phyloP scores from a whole-genome alignment of 2,888 invertebrate genomes.

The Autographa pulchrina region DNA sequence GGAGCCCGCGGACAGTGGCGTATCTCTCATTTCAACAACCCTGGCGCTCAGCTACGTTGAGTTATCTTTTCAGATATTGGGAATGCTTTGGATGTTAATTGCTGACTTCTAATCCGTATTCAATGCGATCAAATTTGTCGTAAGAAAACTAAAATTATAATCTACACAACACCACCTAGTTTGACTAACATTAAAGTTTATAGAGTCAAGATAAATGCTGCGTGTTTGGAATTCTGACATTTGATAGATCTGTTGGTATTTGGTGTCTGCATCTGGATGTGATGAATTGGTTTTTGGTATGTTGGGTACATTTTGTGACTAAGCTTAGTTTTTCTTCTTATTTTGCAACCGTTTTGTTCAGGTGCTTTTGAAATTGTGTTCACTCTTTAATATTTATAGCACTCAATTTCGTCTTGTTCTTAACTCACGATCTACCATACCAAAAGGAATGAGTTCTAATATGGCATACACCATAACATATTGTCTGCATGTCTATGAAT shows the following conservation, averaged over 20 bases:
- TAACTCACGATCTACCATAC: conserved; percentile 3
- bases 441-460: not conserved
- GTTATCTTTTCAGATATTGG: conserved; percentile 68
- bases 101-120: conserved; percentile 62
- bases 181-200: conserved; percentile 58
- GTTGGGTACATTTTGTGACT: conserved; percentile 87
- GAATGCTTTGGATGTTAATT: conserved; percentile 77
- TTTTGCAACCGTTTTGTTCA: not conserved
- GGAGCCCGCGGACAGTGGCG: conserved; percentile 91
- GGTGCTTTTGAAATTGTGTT: not conserved
- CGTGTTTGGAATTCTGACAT: conserved; percentile 53
- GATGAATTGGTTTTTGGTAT: conserved; percentile 74
- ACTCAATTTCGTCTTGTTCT: not conserved
- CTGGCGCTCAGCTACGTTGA: conserved; percentile 78
- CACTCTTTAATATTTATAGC: not conserved
- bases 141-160: conserved; percentile 48
- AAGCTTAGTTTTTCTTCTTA: conserved; percentile 42
- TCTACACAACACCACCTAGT: conserved; percentile 40
- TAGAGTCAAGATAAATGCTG: conserved; percentile 55
- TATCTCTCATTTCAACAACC: conserved; percentile 79
- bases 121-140: conserved; percentile 41
- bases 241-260: conserved; percentile 34
- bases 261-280: conserved; percentile 63
- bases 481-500: not conserved
- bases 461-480: not conserved